Conservation (phyloP, 2,113 vertebrate species). For the Ceuthmochares aereus region DNA sequence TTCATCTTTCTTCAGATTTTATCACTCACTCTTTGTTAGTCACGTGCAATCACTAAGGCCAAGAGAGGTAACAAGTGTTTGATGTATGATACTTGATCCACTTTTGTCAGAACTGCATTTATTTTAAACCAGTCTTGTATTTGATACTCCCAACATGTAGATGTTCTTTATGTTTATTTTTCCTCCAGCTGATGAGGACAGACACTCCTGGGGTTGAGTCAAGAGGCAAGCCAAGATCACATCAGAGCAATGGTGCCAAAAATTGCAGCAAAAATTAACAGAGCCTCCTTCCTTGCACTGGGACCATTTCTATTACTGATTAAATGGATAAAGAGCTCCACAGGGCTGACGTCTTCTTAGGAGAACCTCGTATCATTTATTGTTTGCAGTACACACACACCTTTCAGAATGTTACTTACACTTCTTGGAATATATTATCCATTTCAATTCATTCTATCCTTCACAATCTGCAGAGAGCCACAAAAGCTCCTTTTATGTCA, state of each 20-base stretch:
- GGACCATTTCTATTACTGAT: constrained; percentile 65
- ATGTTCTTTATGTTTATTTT: constrained; percentile 70
- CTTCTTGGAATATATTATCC: constrained; percentile 46
- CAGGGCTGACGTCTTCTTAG: constrained; percentile 62
- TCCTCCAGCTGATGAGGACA: constrained; percentile 77
- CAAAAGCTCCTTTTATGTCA: constrained; percentile 52
- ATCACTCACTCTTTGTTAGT: constrained; percentile 94
- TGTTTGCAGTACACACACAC: constrained; percentile 73
- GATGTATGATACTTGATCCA: constrained; percentile 90
- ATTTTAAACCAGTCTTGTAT: constrained; percentile 79
- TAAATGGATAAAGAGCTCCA: constrained; percentile 72
- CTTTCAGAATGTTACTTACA: constrained; percentile 75
- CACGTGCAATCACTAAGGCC: constrained; percentile 90
- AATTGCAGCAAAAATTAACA: constrained; percentile 73
- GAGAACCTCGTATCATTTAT: constrained; percentile 76
- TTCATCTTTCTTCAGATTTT: constrained; percentile 97
- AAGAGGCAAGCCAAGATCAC: constrained; percentile 76
- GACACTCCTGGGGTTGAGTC: constrained; percentile 76
- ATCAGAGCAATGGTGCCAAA: constrained; percentile 62
- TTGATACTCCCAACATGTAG: constrained; percentile 71
- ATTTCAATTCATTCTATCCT: constrained; percentile 43
- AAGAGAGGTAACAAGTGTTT: constrained; percentile 93
- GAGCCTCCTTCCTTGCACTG: constrained; percentile 28
- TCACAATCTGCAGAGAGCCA: constrained; percentile 38
- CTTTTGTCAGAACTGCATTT: constrained; percentile 90